These are phyloP conservation scores for Clivina fossor DNA, from an alignment of 2,888 invertebrate species.

Conservation along the genomic window DNA sequence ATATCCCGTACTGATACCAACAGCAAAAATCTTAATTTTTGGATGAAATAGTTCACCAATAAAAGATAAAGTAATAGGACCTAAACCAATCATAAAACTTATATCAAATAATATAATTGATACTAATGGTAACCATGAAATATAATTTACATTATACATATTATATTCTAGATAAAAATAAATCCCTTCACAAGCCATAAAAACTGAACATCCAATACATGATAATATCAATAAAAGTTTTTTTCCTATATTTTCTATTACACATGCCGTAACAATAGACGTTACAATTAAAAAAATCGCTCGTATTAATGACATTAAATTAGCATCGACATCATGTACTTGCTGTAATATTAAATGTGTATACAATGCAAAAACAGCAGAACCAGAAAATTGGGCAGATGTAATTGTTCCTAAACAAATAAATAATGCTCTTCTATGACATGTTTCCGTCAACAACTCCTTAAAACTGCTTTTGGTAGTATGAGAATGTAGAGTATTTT, in stretches of 20 bases:
- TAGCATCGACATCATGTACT: conserved; percentile 43
- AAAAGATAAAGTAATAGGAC: conserved; percentile 46
- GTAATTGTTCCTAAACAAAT: conserved; percentile 60
- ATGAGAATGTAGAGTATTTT: conserved; percentile 57
- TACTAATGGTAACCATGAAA: conserved; percentile 21
- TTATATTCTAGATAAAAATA: conserved; percentile 50
- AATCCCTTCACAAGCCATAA: conserved; percentile 50
- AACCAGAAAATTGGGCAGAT: conserved; percentile 61
- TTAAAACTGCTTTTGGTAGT: conserved; percentile 57
- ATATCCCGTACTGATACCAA: conserved; percentile 16
- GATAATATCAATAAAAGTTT: conserved; percentile 58
- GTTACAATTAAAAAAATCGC: conserved; percentile 60
- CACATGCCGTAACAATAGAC: conserved; percentile 58
- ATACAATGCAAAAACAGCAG: conserved; percentile 60
- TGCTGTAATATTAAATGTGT: conserved; percentile 60
- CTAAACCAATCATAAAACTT: conserved; percentile 44
- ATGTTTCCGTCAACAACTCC: conserved; percentile 56
- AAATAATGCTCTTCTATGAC: conserved; percentile 61
- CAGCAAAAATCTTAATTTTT: conserved; percentile 35
- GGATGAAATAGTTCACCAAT: conserved; percentile 47
- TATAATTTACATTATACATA: conserved; percentile 10
- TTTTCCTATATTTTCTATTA: conserved; percentile 61
- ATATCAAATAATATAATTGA: conserved; percentile 26
- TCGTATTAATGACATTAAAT: conserved; percentile 45
- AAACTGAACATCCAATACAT: conserved; percentile 52